Conservation (phyloP, 2,888 invertebrate genomes). For the Temnothorax rugatulus region DNA sequence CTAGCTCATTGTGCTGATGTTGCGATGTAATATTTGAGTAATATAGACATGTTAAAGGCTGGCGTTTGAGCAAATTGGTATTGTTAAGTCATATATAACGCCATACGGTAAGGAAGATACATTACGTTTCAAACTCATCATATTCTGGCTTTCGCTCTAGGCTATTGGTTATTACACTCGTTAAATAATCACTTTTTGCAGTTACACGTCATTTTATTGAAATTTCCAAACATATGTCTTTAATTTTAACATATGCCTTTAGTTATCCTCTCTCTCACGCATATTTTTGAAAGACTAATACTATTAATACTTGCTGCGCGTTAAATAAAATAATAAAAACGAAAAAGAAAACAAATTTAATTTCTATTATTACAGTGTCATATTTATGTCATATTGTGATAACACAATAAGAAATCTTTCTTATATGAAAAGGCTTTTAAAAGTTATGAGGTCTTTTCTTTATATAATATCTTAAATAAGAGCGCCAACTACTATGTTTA, state of each 20-base stretch:
- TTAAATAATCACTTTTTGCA: constrained; percentile 56
- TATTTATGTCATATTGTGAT: not conserved
- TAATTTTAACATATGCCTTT: not conserved
- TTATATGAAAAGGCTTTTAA: not conserved
- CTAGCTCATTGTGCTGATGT: constrained; percentile 25
- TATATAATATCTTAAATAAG: not conserved
- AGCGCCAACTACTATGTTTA: not conserved
- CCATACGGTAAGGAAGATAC: constrained; percentile 66
- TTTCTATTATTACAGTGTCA: not conserved
- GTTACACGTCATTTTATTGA: constrained; percentile 25
- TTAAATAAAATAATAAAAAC: constrained; percentile 1
- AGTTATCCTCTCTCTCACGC: not conserved
- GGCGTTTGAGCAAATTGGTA: constrained; percentile 47
- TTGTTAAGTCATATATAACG: constrained; percentile 30
- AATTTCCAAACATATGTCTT: not conserved
- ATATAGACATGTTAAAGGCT: constrained; percentile 26
- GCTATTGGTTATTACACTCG: constrained; percentile 57
- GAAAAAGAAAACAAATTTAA: not conserved
- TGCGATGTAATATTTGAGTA: constrained; percentile 30
- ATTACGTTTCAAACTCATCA: constrained; percentile 39
- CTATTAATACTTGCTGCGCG: not conserved
- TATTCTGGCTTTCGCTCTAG: constrained; percentile 64
- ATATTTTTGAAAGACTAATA: not conserved
- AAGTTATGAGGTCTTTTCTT: not conserved
- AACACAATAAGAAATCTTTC: not conserved